These are phyloP conservation scores for Hyles euphorbiae DNA, from an alignment of 1,140 invertebrate genomes.

Conservation along the genomic window DNA sequence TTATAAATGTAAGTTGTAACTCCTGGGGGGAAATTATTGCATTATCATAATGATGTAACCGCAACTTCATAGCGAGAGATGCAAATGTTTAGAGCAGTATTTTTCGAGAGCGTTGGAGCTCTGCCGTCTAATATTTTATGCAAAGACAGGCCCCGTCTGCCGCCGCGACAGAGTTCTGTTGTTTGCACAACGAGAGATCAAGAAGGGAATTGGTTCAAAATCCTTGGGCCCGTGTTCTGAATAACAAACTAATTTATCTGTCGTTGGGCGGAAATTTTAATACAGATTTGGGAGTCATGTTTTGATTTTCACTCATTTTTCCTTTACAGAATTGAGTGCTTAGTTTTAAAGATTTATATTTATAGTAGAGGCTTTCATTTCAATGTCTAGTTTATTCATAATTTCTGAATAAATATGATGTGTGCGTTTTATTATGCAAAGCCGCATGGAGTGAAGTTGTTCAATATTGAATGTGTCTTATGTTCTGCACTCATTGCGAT, in stretches of 20 bases:
- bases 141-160: constrained; percentile 49
- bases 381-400: no score
- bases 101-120: constrained; percentile 1
- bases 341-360: no score
- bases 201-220: constrained; percentile 64
- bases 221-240: constrained; percentile 49
- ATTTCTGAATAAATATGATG: no score
- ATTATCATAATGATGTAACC: no score
- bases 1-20: background rate
- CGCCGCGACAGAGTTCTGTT: constrained; percentile 54
- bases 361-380: no score
- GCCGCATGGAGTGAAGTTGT: no score
- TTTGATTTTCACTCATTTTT: background rate
- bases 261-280: constrained; percentile 35
- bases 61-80: background rate
- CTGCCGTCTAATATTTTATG: constrained; percentile 58
- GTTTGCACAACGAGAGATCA: constrained; percentile 62
- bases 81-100: background rate
- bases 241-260: constrained; percentile 61
- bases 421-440: no score
- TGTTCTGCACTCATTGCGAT: no score
- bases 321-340: no score
- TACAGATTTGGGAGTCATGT: constrained; percentile 4
- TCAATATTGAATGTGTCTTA: no score
- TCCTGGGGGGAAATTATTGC: background rate